Percentiles rank a stretch among this genome's conserved stretches.
Conservation (phyloP, 2,797 vertebrate species). For the Hippopotamyrus pictus region DNA sequence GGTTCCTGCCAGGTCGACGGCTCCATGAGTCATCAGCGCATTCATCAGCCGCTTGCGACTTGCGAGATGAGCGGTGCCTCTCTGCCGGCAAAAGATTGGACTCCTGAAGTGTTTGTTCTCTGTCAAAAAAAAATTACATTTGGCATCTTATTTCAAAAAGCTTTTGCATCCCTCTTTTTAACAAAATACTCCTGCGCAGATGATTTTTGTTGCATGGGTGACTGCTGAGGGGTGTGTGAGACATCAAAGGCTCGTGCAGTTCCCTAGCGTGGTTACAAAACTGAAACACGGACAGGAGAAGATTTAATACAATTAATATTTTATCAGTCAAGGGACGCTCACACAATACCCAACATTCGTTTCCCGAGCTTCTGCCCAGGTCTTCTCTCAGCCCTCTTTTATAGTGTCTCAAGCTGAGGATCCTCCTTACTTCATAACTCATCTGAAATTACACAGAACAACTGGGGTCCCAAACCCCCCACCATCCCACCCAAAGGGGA, state of each 20-base stretch:
- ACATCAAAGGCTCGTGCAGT: background rate
- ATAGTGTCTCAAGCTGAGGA: background rate
- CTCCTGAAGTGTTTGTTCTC: background rate
- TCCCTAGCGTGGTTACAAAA: background rate
- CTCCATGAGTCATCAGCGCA: background rate
- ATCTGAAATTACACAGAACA: background rate
- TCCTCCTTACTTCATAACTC: background rate
- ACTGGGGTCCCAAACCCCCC: background rate
- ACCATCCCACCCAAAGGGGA: background rate
- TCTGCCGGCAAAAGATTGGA: background rate
- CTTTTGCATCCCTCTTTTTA: background rate
- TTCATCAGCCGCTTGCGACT: background rate
- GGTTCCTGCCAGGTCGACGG: background rate
- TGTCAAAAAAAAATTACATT: background rate
- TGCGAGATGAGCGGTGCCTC: background rate
- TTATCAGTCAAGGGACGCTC: background rate
- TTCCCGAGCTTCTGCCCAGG: background rate
- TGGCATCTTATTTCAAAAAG: background rate
- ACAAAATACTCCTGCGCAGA: background rate
- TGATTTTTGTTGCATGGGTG: background rate
- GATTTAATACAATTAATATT: background rate
- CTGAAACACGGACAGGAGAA: background rate
- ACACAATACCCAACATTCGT: background rate
- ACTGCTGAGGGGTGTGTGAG: background rate
- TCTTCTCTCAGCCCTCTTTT: background rate